Base-by-base conservation (phyloP, 2,113 vertebrate species). In the Proteles cristata region DNA sequence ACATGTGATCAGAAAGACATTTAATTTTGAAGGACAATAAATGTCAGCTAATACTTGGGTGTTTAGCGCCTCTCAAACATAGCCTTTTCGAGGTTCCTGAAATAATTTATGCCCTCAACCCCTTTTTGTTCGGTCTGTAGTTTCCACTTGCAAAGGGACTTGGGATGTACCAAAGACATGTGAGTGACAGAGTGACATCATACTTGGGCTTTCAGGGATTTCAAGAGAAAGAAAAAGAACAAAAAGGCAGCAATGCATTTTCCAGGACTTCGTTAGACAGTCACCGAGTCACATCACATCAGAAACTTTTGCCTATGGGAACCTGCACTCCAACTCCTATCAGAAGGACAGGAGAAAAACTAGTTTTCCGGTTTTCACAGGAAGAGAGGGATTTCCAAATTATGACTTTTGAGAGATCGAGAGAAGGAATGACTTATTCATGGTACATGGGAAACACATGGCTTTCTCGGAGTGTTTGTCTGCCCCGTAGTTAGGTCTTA, bases 371-470 rank as follows among this genome's bases (percentile, higher is more conserved):
- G 4, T 92, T 97, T 92, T 97, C 92, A 96, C 31, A 86, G 91
- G 86, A 86, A 97, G 97, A 97, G 43, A 19, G 76, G 15, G 23
- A 95, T 80, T 96, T 97, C 88, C 71, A 97, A 96, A 96, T 96
- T 94, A 92, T 1, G 14, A 23, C 48, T 86, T 96, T 96, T 93
- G 94, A 96, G 76, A 84, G 81, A 35, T 25, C 31, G 65, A 84
- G 45, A 92, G n/a, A 97, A 48, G 83, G 43, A 94, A 97, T 84
- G 1, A 96, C 53, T 97, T 96, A 87, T 4, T 7, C 11, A 4
- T 7, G 43, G 23, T 82, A 96, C 94, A 97, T 68, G 2, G 43
- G 77, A 98, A 98, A 96, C 5, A 71, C 71, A 94, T 91, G 11
- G 23, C 17, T 95, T 97, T 61, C 90, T 95, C 88, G n/a, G 35